phyloP scores from a whole-genome alignment of 2,113 vertebrate genomes.

The Apodemus speciosus region DNA sequence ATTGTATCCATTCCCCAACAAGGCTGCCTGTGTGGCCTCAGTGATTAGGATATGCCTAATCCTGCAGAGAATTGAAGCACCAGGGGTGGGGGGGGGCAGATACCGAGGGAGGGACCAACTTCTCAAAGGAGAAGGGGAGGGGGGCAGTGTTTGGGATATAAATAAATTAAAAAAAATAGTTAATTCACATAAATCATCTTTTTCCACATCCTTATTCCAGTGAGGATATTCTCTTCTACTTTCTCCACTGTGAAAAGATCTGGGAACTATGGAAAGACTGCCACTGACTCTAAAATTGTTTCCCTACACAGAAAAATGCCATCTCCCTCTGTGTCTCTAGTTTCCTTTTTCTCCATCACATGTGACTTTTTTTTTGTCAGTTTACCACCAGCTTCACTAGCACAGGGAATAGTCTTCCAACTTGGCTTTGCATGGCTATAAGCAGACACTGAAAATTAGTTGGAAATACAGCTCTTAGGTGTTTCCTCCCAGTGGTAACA shows the following conservation, averaged over 20 bases:
- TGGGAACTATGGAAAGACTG: not conserved
- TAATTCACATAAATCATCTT: not conserved
- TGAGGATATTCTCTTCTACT: not conserved
- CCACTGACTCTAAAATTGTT: not conserved
- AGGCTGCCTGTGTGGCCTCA: too few relatives aligned
- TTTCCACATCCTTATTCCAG: not conserved
- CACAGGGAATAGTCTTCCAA: not conserved
- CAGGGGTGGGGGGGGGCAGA: too few relatives aligned
- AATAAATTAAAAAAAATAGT: not conserved
- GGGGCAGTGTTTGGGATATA: too few relatives aligned
- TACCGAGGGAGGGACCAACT: too few relatives aligned
- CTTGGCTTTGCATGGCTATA: constrained; percentile 3
- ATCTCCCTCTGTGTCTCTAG: not conserved
- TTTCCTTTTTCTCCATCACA: not conserved
- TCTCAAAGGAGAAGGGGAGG: too few relatives aligned
- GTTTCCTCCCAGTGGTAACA: not conserved
- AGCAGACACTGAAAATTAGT: not conserved
- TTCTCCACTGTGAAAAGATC: constrained; percentile 36
- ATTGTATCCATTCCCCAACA: too few relatives aligned
- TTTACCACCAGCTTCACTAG: constrained; percentile 2
- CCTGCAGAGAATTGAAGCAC: too few relatives aligned
- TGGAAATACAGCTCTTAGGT: constrained; percentile 3
- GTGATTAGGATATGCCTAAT: too few relatives aligned
- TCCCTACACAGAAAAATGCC: not conserved
- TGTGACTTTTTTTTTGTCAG: not conserved